Conservation (phyloP, 2,113 vertebrate species). For the Microtus oregoni region DNA sequence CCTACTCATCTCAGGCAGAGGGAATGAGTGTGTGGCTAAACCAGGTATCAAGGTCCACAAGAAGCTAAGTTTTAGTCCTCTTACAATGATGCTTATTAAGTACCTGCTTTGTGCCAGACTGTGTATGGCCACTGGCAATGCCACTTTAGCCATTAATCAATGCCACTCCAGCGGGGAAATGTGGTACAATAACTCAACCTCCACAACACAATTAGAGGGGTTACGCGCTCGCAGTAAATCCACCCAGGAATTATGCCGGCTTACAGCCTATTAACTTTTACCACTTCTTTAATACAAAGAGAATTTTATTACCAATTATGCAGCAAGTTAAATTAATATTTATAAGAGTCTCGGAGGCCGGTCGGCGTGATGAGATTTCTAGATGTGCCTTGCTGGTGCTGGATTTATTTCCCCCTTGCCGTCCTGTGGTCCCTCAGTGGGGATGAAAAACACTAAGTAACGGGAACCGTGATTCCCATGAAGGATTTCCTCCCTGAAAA, state of each 20-base stretch:
- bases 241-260: neutral
- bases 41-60: neutral
- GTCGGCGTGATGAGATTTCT: neutral
- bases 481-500: neutral
- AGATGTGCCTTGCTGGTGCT: neutral
- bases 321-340: conserved; percentile 64
- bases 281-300: conserved; percentile 63
- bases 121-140: neutral
- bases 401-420: neutral
- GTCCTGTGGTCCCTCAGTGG: neutral
- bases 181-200: neutral
- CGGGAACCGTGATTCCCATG: neutral
- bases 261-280: conserved; percentile 60
- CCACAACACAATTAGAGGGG: neutral
- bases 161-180: neutral
- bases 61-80: too few relatives aligned
- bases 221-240: neutral
- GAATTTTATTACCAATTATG: conserved; percentile 61
- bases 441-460: neutral
- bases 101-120: neutral
- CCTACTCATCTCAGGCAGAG: neutral
- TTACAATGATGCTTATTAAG: neutral
- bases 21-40: neutral
- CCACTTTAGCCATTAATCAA: neutral
- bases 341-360: conserved; percentile 37